These are phyloP conservation scores for Microchrysa polita DNA, from an alignment of 2,888 invertebrate genomes.

Conservation along the genomic window DNA sequence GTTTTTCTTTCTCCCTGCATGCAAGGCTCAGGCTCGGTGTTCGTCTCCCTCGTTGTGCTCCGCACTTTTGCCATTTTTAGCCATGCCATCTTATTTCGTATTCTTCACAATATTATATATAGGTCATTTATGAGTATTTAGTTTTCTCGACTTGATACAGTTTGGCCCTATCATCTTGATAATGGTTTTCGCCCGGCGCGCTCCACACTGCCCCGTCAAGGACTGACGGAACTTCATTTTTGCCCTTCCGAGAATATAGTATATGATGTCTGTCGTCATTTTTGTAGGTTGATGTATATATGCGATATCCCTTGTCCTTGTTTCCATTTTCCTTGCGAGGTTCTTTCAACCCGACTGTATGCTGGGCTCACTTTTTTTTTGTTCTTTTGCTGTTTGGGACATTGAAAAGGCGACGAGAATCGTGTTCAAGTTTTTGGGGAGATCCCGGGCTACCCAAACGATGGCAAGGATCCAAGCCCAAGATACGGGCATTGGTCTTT, in stretches of 20 bases:
- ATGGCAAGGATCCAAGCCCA: neutral
- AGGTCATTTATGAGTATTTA: constrained; percentile 50
- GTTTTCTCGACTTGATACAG: constrained; percentile 47
- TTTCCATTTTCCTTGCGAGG: constrained; percentile 15
- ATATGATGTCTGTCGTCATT: neutral
- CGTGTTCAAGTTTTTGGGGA: constrained; percentile 16
- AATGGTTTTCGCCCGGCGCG: constrained; percentile 14
- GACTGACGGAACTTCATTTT: neutral
- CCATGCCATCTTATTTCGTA: constrained; percentile 44
- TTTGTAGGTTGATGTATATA: neutral
- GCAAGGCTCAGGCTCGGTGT: neutral
- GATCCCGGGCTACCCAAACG: neutral
- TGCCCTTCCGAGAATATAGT: neutral
- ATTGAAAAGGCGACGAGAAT: constrained; percentile 19
- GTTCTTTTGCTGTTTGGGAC: constrained; percentile 11
- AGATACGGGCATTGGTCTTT: constrained; percentile 36
- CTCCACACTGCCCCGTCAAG: neutral
- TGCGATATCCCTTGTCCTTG: constrained; percentile 11
- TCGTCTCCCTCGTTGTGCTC: neutral
- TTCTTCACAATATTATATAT: constrained; percentile 44
- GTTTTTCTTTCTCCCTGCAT: constrained; percentile 1
- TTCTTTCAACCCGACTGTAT: neutral
- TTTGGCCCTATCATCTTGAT: constrained; percentile 35
- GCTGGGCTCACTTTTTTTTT: no score
- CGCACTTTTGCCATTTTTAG: constrained; percentile 3